phyloP scores from a whole-genome alignment of 1,140 invertebrate species.

The Wiebesia pumilae region DNA sequence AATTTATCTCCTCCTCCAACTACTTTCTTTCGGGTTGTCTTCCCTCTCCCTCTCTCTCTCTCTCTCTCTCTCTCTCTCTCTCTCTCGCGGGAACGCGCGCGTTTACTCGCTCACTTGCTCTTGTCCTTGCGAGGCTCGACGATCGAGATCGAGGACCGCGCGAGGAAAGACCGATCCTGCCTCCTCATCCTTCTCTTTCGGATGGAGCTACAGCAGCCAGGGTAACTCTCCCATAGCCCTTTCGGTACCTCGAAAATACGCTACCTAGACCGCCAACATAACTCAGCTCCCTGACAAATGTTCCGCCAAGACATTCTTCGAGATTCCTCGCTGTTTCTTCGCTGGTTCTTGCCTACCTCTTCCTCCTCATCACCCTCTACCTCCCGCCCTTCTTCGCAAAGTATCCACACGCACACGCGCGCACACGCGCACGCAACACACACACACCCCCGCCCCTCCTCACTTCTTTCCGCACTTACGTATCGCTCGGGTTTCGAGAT shows the following conservation, averaged over 20 bases:
- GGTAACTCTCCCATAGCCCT: constrained; percentile 74
- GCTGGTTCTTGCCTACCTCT: constrained; percentile 10
- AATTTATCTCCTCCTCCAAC: constrained; percentile 52
- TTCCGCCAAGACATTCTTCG: constrained; percentile 53
- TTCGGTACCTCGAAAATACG: constrained; percentile 74
- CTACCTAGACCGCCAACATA: constrained; percentile 46
- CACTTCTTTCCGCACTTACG: neutral
- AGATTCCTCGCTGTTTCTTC: constrained; percentile 45
- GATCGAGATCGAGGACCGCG: constrained; percentile 10
- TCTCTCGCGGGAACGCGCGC: neutral
- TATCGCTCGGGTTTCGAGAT: constrained; percentile 7
- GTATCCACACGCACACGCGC: no score
- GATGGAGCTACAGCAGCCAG: neutral
- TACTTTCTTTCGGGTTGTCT: constrained; percentile 48
- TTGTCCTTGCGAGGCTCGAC: constrained; percentile 34
- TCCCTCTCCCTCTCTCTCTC: constrained; percentile 42
- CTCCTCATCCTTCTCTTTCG: constrained; percentile 24
- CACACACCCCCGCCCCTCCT: no score
- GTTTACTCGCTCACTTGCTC: neutral
- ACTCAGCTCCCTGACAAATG: constrained; percentile 55
- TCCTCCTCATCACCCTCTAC: constrained; percentile 10
- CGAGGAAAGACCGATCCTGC: constrained; percentile 47
- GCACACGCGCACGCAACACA: no score
- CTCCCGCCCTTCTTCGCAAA: neutral
- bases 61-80: constrained; percentile 41